phyloP scores from a whole-genome alignment of 1,140 invertebrate species.

The Gryllus bimaculatus region DNA sequence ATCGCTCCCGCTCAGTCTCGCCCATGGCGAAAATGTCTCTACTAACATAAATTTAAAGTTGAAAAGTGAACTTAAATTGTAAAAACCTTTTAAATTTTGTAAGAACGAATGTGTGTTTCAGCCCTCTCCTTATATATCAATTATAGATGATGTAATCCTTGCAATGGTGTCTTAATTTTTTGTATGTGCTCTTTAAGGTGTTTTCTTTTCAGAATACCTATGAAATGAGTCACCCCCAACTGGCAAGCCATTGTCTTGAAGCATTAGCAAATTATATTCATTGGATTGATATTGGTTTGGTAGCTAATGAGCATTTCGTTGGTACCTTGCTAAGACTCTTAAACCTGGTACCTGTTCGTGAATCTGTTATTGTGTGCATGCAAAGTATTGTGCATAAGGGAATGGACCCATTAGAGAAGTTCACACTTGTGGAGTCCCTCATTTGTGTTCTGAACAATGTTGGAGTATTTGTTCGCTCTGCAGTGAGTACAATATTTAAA shows the following conservation, averaged over 20 bases:
- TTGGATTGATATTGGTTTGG: constrained; percentile 50
- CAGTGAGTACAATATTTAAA: not conserved
- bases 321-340: constrained; percentile 40
- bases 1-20: too few species aligned
- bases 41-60: too few species aligned
- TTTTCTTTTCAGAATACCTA: constrained; percentile 35
- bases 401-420: constrained; percentile 48
- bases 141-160: too few species aligned
- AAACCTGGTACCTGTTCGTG: constrained; percentile 32
- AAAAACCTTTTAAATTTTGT: too few species aligned
- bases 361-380: constrained; percentile 46
- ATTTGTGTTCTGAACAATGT: constrained; percentile 36
- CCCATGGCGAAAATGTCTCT: too few species aligned
- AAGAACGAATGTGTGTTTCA: too few species aligned
- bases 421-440: constrained; percentile 46
- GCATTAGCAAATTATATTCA: constrained; percentile 47
- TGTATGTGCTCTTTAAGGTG: too few species aligned
- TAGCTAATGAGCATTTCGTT: constrained; percentile 48
- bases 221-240: constrained; percentile 32
- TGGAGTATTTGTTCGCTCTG: constrained; percentile 18
- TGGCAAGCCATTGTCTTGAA: constrained; percentile 41
- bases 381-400: constrained; percentile 46
- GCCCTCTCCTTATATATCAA: too few species aligned
- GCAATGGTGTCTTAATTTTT: too few species aligned
- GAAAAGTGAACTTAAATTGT: too few species aligned